phyloP scores from a whole-genome alignment of 2,797 vertebrate genomes.

The Sebastes cheni region DNA sequence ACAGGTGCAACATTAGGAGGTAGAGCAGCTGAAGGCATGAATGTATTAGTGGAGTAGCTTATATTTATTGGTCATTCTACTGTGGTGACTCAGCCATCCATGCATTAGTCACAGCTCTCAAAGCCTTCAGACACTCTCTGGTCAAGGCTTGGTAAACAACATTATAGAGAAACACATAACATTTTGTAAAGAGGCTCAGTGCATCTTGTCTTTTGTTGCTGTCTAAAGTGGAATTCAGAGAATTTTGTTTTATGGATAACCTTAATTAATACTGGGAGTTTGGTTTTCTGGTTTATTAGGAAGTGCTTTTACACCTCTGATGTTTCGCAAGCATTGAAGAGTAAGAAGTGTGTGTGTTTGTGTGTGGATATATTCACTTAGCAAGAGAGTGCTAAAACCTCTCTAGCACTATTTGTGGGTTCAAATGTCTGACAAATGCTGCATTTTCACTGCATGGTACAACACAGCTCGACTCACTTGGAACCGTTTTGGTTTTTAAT shows the following conservation, averaged over 20 bases:
- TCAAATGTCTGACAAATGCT: neutral
- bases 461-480: neutral
- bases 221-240: neutral
- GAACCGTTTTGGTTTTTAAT: neutral
- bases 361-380: neutral
- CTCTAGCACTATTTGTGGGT: neutral
- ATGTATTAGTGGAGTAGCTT: neutral
- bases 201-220: neutral
- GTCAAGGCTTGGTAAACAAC: constrained; percentile 14
- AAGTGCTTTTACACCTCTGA: neutral
- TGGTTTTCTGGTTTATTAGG: neutral
- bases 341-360: neutral
- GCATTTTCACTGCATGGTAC: neutral
- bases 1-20: neutral
- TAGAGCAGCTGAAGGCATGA: neutral
- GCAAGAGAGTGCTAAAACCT: neutral
- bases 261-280: constrained; percentile 15
- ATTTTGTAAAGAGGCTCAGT: neutral
- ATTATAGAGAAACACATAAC: neutral
- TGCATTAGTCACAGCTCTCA: constrained; percentile 39
- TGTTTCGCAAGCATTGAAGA: neutral
- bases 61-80: constrained; percentile 5
- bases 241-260: neutral
- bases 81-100: constrained; percentile 29
- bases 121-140: constrained; percentile 1